Base-by-base conservation (phyloP, 2,888 invertebrate species). In the Leucophenga montana region DNA sequence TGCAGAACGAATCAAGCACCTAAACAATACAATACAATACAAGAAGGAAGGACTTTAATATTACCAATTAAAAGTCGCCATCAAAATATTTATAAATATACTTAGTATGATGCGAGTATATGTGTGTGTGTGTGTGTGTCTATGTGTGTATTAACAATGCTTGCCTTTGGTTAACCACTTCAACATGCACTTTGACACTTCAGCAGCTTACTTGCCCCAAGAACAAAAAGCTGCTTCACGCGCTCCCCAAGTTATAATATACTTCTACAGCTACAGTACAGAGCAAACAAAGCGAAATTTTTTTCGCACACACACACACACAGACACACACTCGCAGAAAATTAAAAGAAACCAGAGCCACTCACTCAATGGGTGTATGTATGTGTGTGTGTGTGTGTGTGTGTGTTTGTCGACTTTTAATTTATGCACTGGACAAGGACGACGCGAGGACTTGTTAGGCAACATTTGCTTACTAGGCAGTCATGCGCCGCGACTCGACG, bases 371-470 rank as follows among this genome's bases (percentile, higher is more conserved):
- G 4, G 4, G 53, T n/a, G n/a, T n/a, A n/a, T n/a, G n/a, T n/a
- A n/a, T n/a, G n/a, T n/a, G n/a, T 71, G 70, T 67, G 53, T 59
- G 66, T 50, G 64, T 64, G 70, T 71, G 71, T 73, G 67, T 18
- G 14, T 18, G 71, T 61, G 59, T 67, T 73, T 68, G 78, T 78
- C 84, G 74, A 80, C 80, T 80, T 80, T 73, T 83, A 83, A 81
- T 81, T 81, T 81, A 81, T 81, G 78, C 77, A 77, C 78, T 78
- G 84, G 39, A 39, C 39, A 39, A 39, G 39, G 39, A 39, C 39
- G 39, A 5, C 39, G 39, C 11, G 11, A 39, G 39, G 76, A 78
- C 82, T 82, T 80, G 83, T 77, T 78, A 78, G 73, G 79, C 68
- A 76, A 56, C 20, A 16, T 14, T 31, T n/a, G 61, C 61, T 4